Base-by-base conservation (phyloP, 2,888 invertebrate genomes). In the Philopedon plagiatum region DNA sequence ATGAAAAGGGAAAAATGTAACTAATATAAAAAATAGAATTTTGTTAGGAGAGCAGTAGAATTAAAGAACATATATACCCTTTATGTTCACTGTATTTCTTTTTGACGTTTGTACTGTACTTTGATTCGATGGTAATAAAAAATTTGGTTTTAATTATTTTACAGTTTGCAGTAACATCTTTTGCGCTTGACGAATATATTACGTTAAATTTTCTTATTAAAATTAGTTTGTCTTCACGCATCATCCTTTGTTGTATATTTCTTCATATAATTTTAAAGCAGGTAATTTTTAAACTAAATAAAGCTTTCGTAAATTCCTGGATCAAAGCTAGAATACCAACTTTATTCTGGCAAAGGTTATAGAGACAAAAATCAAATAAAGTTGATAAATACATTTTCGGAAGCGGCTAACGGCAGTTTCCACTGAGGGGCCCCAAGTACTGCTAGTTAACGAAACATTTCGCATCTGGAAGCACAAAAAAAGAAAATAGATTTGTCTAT, bases 401-500 rank as follows among this genome's bases (percentile, higher is more conserved):
- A 54, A 29, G 60, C 58, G 51, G 51, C 51, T 13, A 54, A 26
- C 32, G 37, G 63, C 54, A 51, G n/a, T 56, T 44, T 61, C 41
- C 41, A 61, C 44, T 18, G 61, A 29, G 29, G 34, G 49, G 34
- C 32, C 29, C 44, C 41, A 44, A 13, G 44, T 56, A 56, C 67
- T 60, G 67, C 67, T 67, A 67, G 51, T 26, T 54, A 26, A 68
- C 39, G 56, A 68, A 62, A 69, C 46, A 68, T 64, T 65, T 69
- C 81, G 82, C 80, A 86, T 85, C 86, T 86, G 86, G 80, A 86
- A 86, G 85, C 85, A 86, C 85, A 86, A 86, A 86, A 70, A 71
- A 84, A 85, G 82, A 85, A 85, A 85, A 84, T 86, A 86, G 85
- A 83, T 80, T 83, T 81, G 83, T 84, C 83, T 84, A 81, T 81